These are phyloP conservation scores for Tragelaphus eurycerus DNA, from an alignment of 2,797 vertebrate genomes.

Conservation along the genomic window DNA sequence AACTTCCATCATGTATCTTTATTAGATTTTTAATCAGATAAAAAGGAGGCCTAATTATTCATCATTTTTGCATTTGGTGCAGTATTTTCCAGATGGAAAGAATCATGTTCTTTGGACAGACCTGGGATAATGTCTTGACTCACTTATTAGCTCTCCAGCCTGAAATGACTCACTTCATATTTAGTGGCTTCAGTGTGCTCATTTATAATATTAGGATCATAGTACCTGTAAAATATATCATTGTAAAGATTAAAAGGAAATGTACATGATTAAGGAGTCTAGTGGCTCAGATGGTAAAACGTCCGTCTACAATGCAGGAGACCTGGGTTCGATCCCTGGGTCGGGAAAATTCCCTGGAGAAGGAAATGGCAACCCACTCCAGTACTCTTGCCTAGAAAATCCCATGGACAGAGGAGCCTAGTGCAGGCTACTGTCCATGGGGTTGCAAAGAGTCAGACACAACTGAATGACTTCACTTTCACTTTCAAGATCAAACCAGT, in stretches of 20 bases:
- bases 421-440: no score
- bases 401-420: no score
- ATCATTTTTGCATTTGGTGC: background rate
- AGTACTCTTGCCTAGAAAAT: no score
- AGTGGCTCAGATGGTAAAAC: no score
- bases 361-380: no score
- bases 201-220: background rate
- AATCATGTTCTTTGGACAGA: background rate
- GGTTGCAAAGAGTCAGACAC: no score
- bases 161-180: slow-evolving; percentile 6
- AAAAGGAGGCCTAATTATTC: background rate
- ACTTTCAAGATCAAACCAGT: background rate
- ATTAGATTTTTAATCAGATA: background rate
- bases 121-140: background rate
- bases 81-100: background rate
- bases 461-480: no score
- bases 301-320: no score
- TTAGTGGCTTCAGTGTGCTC: background rate
- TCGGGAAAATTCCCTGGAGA: no score
- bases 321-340: no score
- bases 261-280: background rate
- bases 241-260: background rate
- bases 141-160: background rate
- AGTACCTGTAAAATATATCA: background rate
- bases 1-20: background rate